These are phyloP conservation scores for Zophobas atratus DNA, from an alignment of 1,140 invertebrate genomes.

Conservation along the genomic window DNA sequence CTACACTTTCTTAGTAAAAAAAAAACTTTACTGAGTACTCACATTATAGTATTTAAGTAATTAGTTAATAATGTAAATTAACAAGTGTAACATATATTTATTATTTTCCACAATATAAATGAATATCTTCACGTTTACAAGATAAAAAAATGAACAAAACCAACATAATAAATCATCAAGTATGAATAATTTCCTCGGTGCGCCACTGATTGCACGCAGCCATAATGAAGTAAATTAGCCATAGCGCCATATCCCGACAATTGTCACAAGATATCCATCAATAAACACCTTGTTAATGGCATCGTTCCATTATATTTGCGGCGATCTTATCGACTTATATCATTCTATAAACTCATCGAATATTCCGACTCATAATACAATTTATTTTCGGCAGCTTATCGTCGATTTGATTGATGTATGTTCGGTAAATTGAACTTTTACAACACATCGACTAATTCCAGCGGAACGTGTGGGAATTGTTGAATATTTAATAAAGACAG, in stretches of 20 bases:
- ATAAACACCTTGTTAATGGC: conserved; percentile 51
- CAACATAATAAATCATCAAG: not conserved
- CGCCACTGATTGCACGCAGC: conserved; percentile 28
- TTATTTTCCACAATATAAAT: too few relatives aligned
- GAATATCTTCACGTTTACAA: too few relatives aligned
- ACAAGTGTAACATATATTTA: too few relatives aligned
- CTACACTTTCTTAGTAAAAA: too few relatives aligned
- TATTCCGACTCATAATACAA: conserved; percentile 35
- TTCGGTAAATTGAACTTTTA: conserved; percentile 39
- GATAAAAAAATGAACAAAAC: not conserved
- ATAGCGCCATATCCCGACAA: conserved; percentile 41
- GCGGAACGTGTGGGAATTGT: conserved; percentile 22
- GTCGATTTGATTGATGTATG: conserved; percentile 16
- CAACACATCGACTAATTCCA: conserved; percentile 14
- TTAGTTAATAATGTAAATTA: too few relatives aligned
- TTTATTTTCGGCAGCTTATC: conserved; percentile 38
- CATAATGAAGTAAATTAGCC: conserved; percentile 51
- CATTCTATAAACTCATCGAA: conserved; percentile 24
- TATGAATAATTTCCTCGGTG: conserved; percentile 18
- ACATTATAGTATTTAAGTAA: too few relatives aligned
- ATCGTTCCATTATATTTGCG: conserved; percentile 37
- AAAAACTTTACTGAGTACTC: too few relatives aligned
- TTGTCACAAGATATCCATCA: conserved; percentile 55
- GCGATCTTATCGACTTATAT: conserved; percentile 46
- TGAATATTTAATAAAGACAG: conserved; percentile 40